Conservation (phyloP, 2,888 invertebrate genomes). For the Salticus scenicus region DNA sequence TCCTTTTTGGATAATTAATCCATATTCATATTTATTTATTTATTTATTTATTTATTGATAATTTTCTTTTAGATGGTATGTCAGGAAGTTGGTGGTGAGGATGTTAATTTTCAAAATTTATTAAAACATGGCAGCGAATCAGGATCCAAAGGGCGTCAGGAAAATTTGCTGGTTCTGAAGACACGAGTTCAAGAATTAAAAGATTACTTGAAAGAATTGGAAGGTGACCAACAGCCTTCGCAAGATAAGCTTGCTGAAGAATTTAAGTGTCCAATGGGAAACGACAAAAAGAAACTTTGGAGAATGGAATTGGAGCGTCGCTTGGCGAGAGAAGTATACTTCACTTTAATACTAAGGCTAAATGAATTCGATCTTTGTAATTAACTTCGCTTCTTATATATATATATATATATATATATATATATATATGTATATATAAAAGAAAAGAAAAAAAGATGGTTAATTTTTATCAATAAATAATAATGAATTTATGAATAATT, state of each 20-base stretch:
- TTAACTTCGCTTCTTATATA: too few species aligned
- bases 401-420: too few species aligned
- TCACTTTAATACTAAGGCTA: too few species aligned
- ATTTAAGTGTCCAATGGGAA: background rate
- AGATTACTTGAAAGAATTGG: slow-evolving; percentile 32
- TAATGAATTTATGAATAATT: too few species aligned
- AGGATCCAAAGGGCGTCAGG: slow-evolving; percentile 16
- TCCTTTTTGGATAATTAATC: too few species aligned
- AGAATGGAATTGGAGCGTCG: slow-evolving; percentile 45
- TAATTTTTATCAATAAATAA: too few species aligned
- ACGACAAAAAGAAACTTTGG: slow-evolving; percentile 35
- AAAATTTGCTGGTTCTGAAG: slow-evolving; percentile 22
- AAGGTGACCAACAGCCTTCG: background rate
- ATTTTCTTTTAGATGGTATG: slow-evolving; percentile 39
- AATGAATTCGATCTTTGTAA: too few species aligned
- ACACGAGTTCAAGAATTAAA: slow-evolving; percentile 29
- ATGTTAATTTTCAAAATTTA: slow-evolving; percentile 6
- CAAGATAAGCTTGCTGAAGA: slow-evolving; percentile 17
- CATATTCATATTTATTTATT: too few species aligned
- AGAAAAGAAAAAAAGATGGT: too few species aligned
- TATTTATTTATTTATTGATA: too few species aligned
- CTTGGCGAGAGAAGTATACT: slow-evolving; percentile 6
- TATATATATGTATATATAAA: too few species aligned
- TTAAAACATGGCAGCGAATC: slow-evolving; percentile 21
- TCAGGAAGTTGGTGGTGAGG: slow-evolving; percentile 26